Evolutionary conservation across 2,888 invertebrate genomes (phyloP), one percentile per base, ranked within the genome.

Genomic region (Seladonia tumulorum): DNA sequence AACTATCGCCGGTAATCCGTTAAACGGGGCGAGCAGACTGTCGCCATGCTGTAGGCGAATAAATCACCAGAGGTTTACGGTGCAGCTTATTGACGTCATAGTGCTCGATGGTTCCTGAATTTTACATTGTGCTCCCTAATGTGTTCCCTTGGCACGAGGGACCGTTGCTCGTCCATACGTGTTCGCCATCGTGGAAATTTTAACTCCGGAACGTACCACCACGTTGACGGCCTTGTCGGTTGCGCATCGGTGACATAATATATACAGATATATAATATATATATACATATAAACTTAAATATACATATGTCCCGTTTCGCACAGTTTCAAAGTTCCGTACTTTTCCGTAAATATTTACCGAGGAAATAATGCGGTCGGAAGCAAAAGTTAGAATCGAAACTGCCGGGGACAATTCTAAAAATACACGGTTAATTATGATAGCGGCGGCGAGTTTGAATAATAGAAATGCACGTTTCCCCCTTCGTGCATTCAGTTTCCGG

Each of bases 1-100:
- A 39, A 73, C n/a, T 53, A 39, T 16, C 76, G 73, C 49, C 80
- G 73, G 76, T 76, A 79, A 85, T 80, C 78, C 74, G 86, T 86
- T 89, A 87, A 88, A 85, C 77, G 66, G 47, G 72, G 45, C 72
- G 57, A 68, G 60, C 76, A 53, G 74, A 79, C 49, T 22, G 70
- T 53, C 47, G 39, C 3, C n/a, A 47, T 12, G 45, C 35, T 72
- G 53, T 75, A 63, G 45, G 80, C 83, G 86, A 83, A 89, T 83
- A 89, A 89, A 89, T 89, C 85, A 85, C 77, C 60, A 53, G 68
- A 75, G 85, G 75, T 83, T 88, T 88, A 87, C 82, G 35, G 76
- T 73, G 82, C 81, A 81, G 83, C 85, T 88, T 86, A 88, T 83
- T 71, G 82, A 79, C 82, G 79, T 87, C 83, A 76, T 86, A 81